Base-by-base conservation (phyloP, 2,113 vertebrate genomes). In the Myrmecophaga tridactyla region DNA sequence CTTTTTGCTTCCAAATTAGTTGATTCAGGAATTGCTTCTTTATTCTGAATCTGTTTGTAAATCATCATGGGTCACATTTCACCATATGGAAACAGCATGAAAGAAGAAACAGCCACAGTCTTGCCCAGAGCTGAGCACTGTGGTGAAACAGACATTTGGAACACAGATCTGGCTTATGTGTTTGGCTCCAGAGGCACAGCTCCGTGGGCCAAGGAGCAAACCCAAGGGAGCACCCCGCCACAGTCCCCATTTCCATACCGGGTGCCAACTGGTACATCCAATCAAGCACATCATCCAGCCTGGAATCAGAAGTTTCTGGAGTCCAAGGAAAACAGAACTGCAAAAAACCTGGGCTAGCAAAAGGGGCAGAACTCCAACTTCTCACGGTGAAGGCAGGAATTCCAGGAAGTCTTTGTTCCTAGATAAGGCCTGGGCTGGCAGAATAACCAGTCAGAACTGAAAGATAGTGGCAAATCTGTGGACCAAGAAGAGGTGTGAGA, bases 241-340 rank as follows among this genome's bases (percentile, higher is more conserved):
- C 2, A 43, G 27, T 56, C 14, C 27, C 27, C 62, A 9, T 81
- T 87, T 94, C 17, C 43, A 41, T 17, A 39, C 23, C 36, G 13
- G 43, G 13, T 90, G 86, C 72, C 48, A 82, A 48, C 4, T 0
- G 0, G 7, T 41, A 15, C 31, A 76, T 93, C 67, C 48, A 85
- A 34, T 36, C 29, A 77, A n/a, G 76, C n/a, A 51, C 7, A 17
- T 17, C 65, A 67, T 27, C 18, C 20, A 83, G 15, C n/a, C 72
- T 88, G 20, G 23, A 60, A 85, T 81, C n/a, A 81, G 60, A 87
- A n/a, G 29, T 63, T 15, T 36, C 73, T 23, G 7, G 83, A 29
- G 18, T 51, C 53, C 53, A 87, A 82, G 88, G 39, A 43, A 96
- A 95, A 51, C 9, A 92, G 60, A 95, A 84, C 41, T 94, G n/a